Conservation (phyloP, 2,888 invertebrate genomes). For the Platycnemis pennipes region DNA sequence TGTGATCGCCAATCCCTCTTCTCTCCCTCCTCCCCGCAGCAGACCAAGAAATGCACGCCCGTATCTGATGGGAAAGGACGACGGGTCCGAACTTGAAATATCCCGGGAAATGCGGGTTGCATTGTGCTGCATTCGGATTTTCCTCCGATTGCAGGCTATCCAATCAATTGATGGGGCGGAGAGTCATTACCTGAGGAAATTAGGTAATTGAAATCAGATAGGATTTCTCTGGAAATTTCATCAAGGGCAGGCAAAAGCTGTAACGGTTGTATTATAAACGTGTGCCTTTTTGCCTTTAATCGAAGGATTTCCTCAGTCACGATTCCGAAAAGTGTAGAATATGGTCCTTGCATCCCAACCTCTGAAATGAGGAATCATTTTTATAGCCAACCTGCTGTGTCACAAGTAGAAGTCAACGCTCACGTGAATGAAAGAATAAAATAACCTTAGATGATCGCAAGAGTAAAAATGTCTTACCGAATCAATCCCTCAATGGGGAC, state of each 20-base stretch:
- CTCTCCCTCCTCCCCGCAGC: not conserved
- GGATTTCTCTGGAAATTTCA: not conserved
- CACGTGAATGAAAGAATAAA: too few species aligned
- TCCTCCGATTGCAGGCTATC: not conserved
- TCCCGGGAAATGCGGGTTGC: not conserved
- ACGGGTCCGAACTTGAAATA: not conserved
- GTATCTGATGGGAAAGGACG: constrained; percentile 6
- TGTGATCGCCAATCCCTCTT: not conserved
- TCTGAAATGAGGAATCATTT: too few species aligned
- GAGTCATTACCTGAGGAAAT: not conserved
- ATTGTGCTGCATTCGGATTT: not conserved
- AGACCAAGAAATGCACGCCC: constrained; percentile 40
- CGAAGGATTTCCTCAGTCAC: too few species aligned
- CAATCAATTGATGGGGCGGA: not conserved
- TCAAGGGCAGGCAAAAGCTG: not conserved
- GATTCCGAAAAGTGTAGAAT: too few species aligned
- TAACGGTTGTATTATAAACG: too few species aligned
- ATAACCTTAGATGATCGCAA: too few species aligned
- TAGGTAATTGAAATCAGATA: constrained; percentile 35
- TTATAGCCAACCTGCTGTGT: too few species aligned
- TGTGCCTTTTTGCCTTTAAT: too few species aligned
- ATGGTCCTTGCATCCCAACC: too few species aligned
- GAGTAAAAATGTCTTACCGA: too few species aligned
- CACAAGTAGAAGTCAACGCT: too few species aligned
- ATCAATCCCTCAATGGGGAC: too few species aligned